Conservation (phyloP, 2,113 vertebrate genomes). For the Jacana jacana region DNA sequence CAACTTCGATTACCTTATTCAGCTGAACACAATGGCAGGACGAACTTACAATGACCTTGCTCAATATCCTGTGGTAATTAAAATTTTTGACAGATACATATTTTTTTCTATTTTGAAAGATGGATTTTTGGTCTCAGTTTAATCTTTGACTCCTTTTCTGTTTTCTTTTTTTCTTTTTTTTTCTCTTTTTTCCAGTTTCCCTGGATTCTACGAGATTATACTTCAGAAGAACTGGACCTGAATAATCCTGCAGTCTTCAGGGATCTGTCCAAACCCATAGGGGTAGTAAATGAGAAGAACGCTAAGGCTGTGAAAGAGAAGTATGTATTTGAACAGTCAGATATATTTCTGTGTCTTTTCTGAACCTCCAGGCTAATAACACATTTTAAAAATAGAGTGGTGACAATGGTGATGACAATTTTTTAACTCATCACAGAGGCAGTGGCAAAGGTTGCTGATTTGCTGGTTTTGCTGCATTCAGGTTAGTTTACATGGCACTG, state of each 20-base stretch:
- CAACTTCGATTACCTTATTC: conserved; percentile 98
- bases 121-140: not conserved
- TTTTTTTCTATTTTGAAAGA: not conserved
- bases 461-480: not conserved
- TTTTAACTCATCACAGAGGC: not conserved
- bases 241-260: conserved; percentile 91
- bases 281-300: conserved; percentile 93
- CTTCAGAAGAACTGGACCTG: conserved; percentile 92
- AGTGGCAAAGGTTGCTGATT: not conserved
- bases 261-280: conserved; percentile 94
- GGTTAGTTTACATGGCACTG: not conserved
- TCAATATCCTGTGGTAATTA: conserved; percentile 94
- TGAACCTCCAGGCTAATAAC: not conserved
- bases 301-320: conserved; percentile 90
- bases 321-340: conserved; percentile 66
- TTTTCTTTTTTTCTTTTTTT: not conserved
- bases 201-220: conserved; percentile 94
- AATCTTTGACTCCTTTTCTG: too few relatives aligned
- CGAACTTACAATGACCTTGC: conserved; percentile 95
- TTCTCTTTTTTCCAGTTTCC: conserved; percentile 87
- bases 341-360: not conserved
- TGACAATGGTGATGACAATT: not conserved
- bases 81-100: not conserved
- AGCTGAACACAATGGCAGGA: conserved; percentile 96
- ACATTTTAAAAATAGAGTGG: not conserved